These are phyloP conservation scores for Metopolophium dirhodum DNA, from an alignment of 1,140 invertebrate genomes.

Conservation along the genomic window DNA sequence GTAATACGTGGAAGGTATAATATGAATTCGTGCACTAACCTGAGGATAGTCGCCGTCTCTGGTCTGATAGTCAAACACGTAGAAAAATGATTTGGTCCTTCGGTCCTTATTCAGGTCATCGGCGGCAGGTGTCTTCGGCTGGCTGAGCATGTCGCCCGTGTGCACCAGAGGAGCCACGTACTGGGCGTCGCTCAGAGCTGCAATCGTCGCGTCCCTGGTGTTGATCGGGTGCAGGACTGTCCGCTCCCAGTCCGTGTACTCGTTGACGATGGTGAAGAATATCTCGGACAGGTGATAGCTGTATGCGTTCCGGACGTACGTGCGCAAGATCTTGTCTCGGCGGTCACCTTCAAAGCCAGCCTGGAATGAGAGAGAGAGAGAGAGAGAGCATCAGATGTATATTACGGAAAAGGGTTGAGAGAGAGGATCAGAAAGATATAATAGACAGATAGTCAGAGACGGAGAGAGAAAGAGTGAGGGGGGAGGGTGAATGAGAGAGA, in stretches of 20 bases:
- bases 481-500: not conserved
- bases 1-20: too few relatives aligned
- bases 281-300: constrained; percentile 95
- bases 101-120: constrained; percentile 32
- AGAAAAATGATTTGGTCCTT: constrained; percentile 78
- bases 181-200: constrained; percentile 90
- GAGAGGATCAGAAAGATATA: not conserved
- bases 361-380: constrained; percentile 27
- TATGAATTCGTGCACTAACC: constrained; percentile 65
- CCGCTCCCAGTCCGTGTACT: constrained; percentile 96
- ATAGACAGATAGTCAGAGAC: too few relatives aligned
- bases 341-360: constrained; percentile 88
- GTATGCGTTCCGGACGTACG: constrained; percentile 92
- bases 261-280: constrained; percentile 93
- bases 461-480: too few relatives aligned
- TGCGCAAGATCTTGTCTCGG: constrained; percentile 89
- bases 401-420: not conserved
- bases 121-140: constrained; percentile 50
- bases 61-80: constrained; percentile 92
- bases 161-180: constrained; percentile 85
- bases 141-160: constrained; percentile 78
- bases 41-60: constrained; percentile 89
- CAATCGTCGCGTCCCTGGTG: constrained; percentile 89
- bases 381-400: not conserved
- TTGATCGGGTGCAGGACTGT: constrained; percentile 90